Evolutionary conservation across 2,888 invertebrate species (phyloP).

Genomic region (Amblyjoppa fuscipennis): DNA sequence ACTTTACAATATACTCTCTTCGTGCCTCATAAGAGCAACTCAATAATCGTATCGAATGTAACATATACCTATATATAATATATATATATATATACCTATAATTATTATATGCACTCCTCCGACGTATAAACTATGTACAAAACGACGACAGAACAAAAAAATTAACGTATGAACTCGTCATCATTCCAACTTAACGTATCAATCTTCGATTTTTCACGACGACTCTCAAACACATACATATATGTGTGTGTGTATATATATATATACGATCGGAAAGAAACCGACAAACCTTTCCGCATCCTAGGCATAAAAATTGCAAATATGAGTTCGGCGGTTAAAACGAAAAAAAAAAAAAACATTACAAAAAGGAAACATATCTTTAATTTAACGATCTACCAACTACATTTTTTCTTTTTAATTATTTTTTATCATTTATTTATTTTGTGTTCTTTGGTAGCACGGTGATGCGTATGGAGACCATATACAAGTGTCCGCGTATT

Average conservation of each 20-base stretch:
- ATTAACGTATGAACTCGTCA: constrained; percentile 60
- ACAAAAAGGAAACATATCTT: constrained; percentile 55
- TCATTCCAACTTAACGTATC: neutral
- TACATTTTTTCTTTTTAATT: constrained; percentile 69
- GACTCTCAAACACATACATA: constrained; percentile 21
- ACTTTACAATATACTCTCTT: constrained; percentile 72
- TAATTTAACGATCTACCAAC: constrained; percentile 70
- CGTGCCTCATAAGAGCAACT: constrained; percentile 74
- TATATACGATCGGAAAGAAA: constrained; percentile 7
- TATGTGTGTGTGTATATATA: neutral
- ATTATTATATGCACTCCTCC: constrained; percentile 71
- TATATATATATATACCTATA: constrained; percentile 63
- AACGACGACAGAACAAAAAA: constrained; percentile 76
- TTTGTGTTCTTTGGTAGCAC: constrained; percentile 84
- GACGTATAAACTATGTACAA: constrained; percentile 81
- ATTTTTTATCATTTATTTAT: constrained; percentile 71
- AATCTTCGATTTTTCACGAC: constrained; percentile 26
- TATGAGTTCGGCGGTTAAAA: constrained; percentile 50
- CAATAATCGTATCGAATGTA: constrained; percentile 70
- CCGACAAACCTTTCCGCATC: constrained; percentile 3
- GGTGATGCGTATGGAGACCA: constrained; percentile 82
- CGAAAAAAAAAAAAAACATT: constrained; percentile 51
- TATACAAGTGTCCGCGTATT: constrained; percentile 76
- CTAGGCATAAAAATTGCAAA: constrained; percentile 55
- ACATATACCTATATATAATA: constrained; percentile 61